Base-by-base conservation (phyloP, 2,888 invertebrate species). In the Andricus curvator region DNA sequence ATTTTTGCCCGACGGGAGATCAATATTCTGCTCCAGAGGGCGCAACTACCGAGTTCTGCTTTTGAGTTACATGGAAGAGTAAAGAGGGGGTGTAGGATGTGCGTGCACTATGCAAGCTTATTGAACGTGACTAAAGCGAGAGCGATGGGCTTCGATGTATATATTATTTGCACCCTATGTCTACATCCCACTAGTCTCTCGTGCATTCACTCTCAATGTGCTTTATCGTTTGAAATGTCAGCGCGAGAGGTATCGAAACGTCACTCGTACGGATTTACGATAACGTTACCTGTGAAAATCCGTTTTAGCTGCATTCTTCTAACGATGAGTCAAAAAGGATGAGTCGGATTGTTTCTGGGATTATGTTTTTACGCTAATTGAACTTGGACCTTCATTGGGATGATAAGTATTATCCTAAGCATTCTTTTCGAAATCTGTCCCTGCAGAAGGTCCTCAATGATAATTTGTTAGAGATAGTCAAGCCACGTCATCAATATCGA, bases 1-100 rank as follows among this genome's bases (percentile, higher is more conserved):
- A 91, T 91, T 91, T 91, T 91, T 89, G 86, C 87, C 83, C 85
- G 85, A 86, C 86, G 85, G 86, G 86, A 88, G 89, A 92, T 91
- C 91, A 87, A 91, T 91, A 90, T 88, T 88, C 80, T 68, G 77
- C 74, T 80, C 81, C 81, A 80, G 80, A 80, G 80, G 81, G 81
- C 80, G 78, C 74, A 74, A 51, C 62, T 80, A 80, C 77, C 78
- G 78, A 68, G 51, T 78, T 76, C 77, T 68, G 66, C 78, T 84
- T 81, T 81, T 81, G 74, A 62, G 80, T 78, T 81, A 78, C 81
- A 66, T 66, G 20, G n/a, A 66, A 33, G 29, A 29, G 33, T n/a
- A n/a, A 20, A n/a, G 20, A 17, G 29, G 48, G 29, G 70, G 13
- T 41, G 41, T 33, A n/a, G 9, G 20, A 48, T 68, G 25, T 70